These are phyloP conservation scores for Oscheius sp. DNA, from an alignment of 1,140 invertebrate genomes.

Conservation along the genomic window DNA sequence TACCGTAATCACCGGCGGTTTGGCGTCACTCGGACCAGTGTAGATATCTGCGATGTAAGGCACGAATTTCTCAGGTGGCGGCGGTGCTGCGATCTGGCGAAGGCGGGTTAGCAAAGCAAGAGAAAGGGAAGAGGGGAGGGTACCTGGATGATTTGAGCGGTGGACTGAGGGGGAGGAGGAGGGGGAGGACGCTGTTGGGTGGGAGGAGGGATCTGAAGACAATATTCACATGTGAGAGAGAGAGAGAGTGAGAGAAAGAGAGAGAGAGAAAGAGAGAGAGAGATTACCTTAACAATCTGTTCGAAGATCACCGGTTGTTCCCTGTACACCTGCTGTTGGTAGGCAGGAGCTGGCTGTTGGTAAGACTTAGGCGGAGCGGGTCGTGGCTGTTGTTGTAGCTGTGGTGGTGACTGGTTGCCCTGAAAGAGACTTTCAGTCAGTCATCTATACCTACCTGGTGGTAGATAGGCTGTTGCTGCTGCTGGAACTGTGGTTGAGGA, in stretches of 20 bases:
- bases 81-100: constrained; percentile 16
- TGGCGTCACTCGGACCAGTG: not conserved
- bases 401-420: constrained; percentile 27
- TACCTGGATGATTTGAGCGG: constrained; percentile 1
- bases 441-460: constrained; percentile 12
- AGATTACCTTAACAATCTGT: not conserved
- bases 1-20: not conserved
- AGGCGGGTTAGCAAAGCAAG: not conserved
- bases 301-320: not conserved
- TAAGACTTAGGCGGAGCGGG: not conserved
- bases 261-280: not conserved
- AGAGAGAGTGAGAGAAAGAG: no score
- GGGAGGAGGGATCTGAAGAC: not conserved
- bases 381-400: constrained; percentile 5
- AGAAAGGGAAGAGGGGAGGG: not conserved
- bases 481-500: constrained; percentile 10
- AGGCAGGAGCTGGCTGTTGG: constrained; percentile 14
- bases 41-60: constrained; percentile 15
- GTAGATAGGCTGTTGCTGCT: constrained; percentile 22
- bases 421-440: not conserved
- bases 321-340: not conserved
- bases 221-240: no score
- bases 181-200: constrained; percentile 6
- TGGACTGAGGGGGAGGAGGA: constrained; percentile 6
- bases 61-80: constrained; percentile 20